These are phyloP conservation scores for Drosophila rufa DNA, from an alignment of 1,140 invertebrate species.

Conservation along the genomic window DNA sequence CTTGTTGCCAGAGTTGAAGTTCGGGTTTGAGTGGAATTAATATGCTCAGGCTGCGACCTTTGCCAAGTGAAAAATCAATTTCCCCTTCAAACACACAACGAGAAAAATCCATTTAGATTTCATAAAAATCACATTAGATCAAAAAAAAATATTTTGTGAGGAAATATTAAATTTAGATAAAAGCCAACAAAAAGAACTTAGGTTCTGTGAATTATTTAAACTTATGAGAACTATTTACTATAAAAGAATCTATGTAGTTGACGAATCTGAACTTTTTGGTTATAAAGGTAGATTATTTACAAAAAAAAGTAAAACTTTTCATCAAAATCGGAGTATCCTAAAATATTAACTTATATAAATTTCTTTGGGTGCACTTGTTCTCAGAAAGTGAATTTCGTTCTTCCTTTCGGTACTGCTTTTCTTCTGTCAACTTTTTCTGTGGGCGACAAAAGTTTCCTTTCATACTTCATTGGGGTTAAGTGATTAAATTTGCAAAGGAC, in stretches of 20 bases:
- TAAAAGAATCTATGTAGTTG: no score
- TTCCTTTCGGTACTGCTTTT: conserved; percentile 30
- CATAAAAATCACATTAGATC: neutral
- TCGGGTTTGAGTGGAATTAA: conserved; percentile 62
- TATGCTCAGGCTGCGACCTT: conserved; percentile 71
- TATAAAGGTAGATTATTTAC: no score
- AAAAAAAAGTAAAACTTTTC: no score
- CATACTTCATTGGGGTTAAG: conserved; percentile 80
- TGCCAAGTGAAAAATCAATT: conserved; percentile 78
- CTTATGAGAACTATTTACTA: no score
- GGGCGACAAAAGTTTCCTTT: conserved; percentile 62
- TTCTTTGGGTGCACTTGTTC: conserved; percentile 10
- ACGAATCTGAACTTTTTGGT: no score
- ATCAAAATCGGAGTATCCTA: no score
- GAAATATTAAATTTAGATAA: no score
- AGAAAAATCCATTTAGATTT: neutral
- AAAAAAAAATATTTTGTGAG: no score
- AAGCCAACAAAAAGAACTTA: no score
- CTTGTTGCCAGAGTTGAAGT: conserved; percentile 30
- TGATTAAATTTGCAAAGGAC: conserved; percentile 78
- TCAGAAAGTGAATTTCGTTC: conserved; percentile 20
- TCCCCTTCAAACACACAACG: conserved; percentile 22
- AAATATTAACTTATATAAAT: neutral
- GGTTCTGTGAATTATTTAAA: no score
- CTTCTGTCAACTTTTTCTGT: conserved; percentile 59